Base-by-base conservation (phyloP, 2,888 invertebrate species). In the Encarsia formosa region DNA sequence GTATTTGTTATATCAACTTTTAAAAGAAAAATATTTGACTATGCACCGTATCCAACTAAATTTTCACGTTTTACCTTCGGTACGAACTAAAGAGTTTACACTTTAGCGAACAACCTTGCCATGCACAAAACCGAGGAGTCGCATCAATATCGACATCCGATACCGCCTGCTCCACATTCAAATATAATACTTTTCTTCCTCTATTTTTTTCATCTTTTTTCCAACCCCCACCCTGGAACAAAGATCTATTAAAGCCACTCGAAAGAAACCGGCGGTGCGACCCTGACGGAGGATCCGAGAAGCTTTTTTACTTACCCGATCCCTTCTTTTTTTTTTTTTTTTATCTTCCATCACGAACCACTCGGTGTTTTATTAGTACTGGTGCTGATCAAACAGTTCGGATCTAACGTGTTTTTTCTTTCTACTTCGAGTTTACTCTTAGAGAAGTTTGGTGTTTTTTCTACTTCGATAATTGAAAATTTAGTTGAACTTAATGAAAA, bases 121-220 rank as follows among this genome's bases (percentile, higher is more conserved):
- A 2, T n/a, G 39, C 19, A 18, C 19, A 11, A 19, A 13, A 20
- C 26, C 26, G 26, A 6, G n/a, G n/a, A 6, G 26, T 11, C 41
- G 45, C 46, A 35, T 23, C 47, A 58, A 59, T 69, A 71, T 71
- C 69, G 70, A 66, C 63, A 68, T 64, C 65, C 70, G 62, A 71
- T 71, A 69, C 68, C n/a, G n/a, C n/a, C 67, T 60, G 67, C 59
- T 63, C 65, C 60, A 71, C 67, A 71, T 71, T 70, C 65, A 64
- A 69, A 70, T 69, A 70, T 71, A 68, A 66, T 69, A 65, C 59
- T 57, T 53, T 55, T 35, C 56, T 47, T 53, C 54, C 23, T 44
- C 15, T 6, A 20, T 37, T 38, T 38, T 38, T 38, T 11, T 26
- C 9, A 8, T 11, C 34, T 6, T 15, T n/a, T n/a, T n/a, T n/a